Percentiles rank a stretch among this genome's conserved stretches.
These are phyloP conservation scores for Apostichopus californicus DNA, from an alignment of 35 echinoderm and acorn worm species.

Conservation along the genomic window DNA sequence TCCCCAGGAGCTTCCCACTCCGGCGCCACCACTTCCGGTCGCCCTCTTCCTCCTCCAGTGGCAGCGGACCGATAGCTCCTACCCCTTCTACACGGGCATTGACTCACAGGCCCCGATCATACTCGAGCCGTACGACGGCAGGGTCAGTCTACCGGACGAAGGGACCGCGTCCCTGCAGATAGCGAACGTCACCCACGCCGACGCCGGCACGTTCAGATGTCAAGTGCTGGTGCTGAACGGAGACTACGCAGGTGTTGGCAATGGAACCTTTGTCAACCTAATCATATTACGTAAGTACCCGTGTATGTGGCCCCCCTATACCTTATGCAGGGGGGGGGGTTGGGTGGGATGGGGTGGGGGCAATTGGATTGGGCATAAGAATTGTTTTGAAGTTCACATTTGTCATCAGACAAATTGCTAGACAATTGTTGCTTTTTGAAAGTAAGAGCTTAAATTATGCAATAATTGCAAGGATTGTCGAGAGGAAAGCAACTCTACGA, in stretches of 20 bases:
- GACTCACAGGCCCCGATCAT: slow-evolving; percentile 50
- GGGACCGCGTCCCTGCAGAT: slow-evolving; percentile 45
- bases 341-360: too few relatives aligned
- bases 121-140: slow-evolving; percentile 21
- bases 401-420: too few relatives aligned
- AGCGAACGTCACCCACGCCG: neutral
- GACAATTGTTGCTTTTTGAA: too few relatives aligned
- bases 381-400: too few relatives aligned
- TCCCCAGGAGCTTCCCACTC: slow-evolving; percentile 58
- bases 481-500: too few relatives aligned
- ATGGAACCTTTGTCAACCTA: slow-evolving; percentile 79
- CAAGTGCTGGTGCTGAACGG: slow-evolving; percentile 61
- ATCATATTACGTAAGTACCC: slow-evolving; percentile 67
- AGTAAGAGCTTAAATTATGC: too few relatives aligned
- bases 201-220: slow-evolving; percentile 73
- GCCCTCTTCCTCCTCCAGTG: slow-evolving; percentile 73
- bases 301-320: too few relatives aligned
- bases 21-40: slow-evolving; percentile 52
- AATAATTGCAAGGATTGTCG: too few relatives aligned
- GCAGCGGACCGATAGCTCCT: slow-evolving; percentile 55
- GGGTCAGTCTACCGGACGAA: slow-evolving; percentile 48
- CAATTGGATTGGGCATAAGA: too few relatives aligned
- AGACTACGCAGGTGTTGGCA: slow-evolving; percentile 49
- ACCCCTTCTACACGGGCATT: slow-evolving; percentile 65
- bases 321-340: too few relatives aligned